Evolutionary conservation across 2,113 vertebrate species (phyloP).

Genomic region (Poeciliopsis occidentalis): DNA sequence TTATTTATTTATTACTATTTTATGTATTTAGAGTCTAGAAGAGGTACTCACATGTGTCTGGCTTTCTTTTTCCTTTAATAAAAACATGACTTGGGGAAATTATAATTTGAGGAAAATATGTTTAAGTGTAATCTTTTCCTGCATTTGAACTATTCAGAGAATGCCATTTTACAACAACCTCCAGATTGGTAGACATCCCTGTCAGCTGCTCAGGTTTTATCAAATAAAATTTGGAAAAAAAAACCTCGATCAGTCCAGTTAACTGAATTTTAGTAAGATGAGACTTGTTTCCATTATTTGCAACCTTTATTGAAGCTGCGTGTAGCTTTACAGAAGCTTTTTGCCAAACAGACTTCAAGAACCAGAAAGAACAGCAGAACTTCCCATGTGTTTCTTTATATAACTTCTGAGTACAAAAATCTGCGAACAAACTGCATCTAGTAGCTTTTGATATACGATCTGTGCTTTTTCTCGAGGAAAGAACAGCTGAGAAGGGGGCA

Average conservation of each 20-base stretch:
- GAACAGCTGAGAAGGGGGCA: background rate
- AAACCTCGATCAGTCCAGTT: conserved; percentile 1
- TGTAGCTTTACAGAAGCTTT: background rate
- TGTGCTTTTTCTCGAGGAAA: background rate
- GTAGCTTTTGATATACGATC: background rate
- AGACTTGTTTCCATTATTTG: background rate
- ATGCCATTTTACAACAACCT: no score
- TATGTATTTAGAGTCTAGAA: conserved; percentile 13
- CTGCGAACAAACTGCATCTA: background rate
- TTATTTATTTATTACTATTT: conserved; percentile 25
- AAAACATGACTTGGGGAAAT: background rate
- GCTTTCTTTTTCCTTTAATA: background rate
- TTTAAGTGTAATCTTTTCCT: conserved; percentile 27
- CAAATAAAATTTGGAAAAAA: conserved; percentile 2
- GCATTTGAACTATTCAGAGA: background rate
- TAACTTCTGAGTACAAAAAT: background rate
- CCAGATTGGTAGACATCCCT: no score
- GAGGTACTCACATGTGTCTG: background rate
- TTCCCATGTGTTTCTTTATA: background rate
- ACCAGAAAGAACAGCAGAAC: background rate
- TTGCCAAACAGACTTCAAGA: background rate
- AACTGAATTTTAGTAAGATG: background rate
- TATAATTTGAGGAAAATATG: conserved; percentile 8
- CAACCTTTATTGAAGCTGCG: background rate
- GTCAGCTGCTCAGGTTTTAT: no score